These are phyloP conservation scores for Boloria euphrosyne DNA, from an alignment of 2,888 invertebrate species.

Conservation along the genomic window DNA sequence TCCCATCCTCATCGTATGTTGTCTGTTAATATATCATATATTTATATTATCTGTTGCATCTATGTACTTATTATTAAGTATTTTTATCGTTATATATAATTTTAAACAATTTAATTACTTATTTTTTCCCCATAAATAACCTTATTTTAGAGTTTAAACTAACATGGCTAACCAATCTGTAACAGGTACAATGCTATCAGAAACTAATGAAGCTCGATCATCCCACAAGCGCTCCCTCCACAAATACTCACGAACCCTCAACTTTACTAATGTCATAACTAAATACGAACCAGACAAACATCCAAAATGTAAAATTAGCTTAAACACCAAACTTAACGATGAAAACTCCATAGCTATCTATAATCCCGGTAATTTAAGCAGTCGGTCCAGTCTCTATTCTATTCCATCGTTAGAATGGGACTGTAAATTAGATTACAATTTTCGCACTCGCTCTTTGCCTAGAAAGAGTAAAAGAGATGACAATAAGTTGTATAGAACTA, in stretches of 20 bases:
- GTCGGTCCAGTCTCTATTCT: constrained; percentile 65
- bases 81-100: background rate
- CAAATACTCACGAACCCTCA: constrained; percentile 61
- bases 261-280: constrained; percentile 59
- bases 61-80: background rate
- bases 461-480: constrained; percentile 44
- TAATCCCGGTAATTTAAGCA: constrained; percentile 51
- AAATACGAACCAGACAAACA: constrained; percentile 54
- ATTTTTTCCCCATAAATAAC: background rate
- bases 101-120: background rate
- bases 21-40: background rate
- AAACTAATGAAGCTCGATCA: constrained; percentile 49
- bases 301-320: constrained; percentile 69
- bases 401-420: constrained; percentile 73
- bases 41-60: background rate
- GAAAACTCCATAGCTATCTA: constrained; percentile 44
- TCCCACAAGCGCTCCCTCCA: constrained; percentile 57
- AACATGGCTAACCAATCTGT: constrained; percentile 38
- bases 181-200: constrained; percentile 59
- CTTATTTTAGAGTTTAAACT: constrained; percentile 12
- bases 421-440: constrained; percentile 54
- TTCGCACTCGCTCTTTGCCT: constrained; percentile 61
- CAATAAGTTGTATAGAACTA: constrained; percentile 60
- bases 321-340: constrained; percentile 50
- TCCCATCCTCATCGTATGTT: background rate